Conservation (phyloP, 64 coral and sea anemone species). For the Porites lutea region DNA sequence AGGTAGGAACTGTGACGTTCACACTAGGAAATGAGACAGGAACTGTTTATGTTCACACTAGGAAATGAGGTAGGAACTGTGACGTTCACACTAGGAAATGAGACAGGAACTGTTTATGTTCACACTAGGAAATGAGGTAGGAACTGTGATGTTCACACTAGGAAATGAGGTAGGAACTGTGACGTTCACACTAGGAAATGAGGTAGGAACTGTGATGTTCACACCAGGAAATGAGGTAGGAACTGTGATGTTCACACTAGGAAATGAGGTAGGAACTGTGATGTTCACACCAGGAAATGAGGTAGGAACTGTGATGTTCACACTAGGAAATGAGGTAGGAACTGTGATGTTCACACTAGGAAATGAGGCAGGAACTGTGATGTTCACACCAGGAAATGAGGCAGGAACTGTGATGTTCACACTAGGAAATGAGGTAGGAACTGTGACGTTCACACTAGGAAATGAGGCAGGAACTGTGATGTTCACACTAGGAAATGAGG, state of each 20-base stretch:
- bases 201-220: no score
- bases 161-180: conserved; percentile 65
- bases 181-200: conserved; percentile 25
- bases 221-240: conserved; percentile 57
- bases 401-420: no score
- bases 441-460: conserved; percentile 31
- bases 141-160: conserved; percentile 18
- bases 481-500: conserved; percentile 43
- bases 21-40: conserved; percentile 49
- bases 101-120: no score
- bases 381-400: conserved; percentile 31
- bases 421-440: conserved; percentile 61
- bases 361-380: no score
- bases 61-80: conserved; percentile 65
- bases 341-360: conserved; percentile 32
- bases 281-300: conserved; percentile 22
- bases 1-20: no score
- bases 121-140: conserved; percentile 58
- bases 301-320: no score
- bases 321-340: conserved; percentile 58
- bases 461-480: no score
- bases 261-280: conserved; percentile 64
- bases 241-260: conserved; percentile 26
- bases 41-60: conserved; percentile 46
- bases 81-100: conserved; percentile 25